These are phyloP conservation scores for Abramis brama DNA, from an alignment of 2,113 vertebrate species.

Conservation along the genomic window DNA sequence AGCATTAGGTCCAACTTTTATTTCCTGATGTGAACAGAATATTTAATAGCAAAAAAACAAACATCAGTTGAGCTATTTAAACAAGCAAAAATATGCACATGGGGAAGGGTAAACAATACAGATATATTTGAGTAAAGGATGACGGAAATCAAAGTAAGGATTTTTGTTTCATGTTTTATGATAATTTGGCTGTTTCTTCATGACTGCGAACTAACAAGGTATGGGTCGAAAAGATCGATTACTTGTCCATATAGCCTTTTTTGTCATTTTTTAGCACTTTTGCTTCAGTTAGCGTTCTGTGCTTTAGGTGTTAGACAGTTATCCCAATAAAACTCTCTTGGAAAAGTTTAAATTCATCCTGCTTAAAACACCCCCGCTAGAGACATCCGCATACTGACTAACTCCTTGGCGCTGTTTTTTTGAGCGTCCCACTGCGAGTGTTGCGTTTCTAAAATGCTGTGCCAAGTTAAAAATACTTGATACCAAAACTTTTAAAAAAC, in stretches of 20 bases:
- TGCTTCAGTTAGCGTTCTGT: neutral
- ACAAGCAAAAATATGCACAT: neutral
- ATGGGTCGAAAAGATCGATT: neutral
- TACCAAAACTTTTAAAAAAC: neutral
- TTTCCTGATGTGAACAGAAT: neutral
- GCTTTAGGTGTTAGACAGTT: neutral
- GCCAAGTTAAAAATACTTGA: constrained; percentile 13
- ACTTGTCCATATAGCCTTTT: neutral
- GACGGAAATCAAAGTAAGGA: neutral
- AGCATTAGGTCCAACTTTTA: neutral
- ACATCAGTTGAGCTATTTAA: neutral
- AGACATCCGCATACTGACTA: neutral
- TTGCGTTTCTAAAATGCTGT: neutral
- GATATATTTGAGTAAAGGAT: neutral
- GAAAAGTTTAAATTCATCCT: neutral
- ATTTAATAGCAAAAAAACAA: neutral
- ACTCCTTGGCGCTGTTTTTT: neutral
- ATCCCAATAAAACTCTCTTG: neutral
- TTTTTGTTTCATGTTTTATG: neutral
- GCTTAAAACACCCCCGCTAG: neutral
- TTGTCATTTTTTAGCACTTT: neutral
- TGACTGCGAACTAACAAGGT: neutral
- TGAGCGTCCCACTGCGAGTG: neutral
- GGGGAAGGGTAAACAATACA: neutral
- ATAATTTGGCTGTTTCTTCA: neutral